Percentiles rank a stretch among this genome's conserved stretches.
phyloP scores from a whole-genome alignment of 2,113 vertebrate genomes.

The Ochotona princeps region DNA sequence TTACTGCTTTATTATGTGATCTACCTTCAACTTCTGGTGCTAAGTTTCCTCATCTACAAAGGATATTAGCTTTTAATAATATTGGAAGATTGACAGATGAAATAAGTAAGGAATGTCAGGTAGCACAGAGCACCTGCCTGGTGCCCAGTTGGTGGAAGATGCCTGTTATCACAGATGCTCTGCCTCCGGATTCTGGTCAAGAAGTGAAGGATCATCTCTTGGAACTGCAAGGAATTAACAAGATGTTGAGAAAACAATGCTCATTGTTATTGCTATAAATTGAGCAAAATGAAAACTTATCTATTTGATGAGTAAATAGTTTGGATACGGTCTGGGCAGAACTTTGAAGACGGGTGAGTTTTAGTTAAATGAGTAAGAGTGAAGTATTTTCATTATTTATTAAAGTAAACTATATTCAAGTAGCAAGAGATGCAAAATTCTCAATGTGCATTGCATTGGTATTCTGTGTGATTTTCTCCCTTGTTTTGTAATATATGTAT shows the following conservation, averaged over 20 bases:
- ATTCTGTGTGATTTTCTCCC: neutral
- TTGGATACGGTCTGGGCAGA: conserved; percentile 50
- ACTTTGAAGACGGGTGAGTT: conserved; percentile 49
- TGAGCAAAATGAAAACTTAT: neutral
- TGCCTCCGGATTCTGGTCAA: neutral
- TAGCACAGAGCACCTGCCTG: neutral
- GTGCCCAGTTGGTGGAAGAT: neutral
- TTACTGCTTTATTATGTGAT: neutral
- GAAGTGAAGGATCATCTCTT: neutral
- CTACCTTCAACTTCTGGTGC: neutral
- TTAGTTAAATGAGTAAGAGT: conserved; percentile 37
- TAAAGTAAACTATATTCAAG: conserved; percentile 53
- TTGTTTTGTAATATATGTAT: neutral
- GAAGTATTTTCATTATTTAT: conserved; percentile 30
- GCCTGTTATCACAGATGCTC: neutral
- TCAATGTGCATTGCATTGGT: neutral
- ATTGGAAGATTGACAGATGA: neutral
- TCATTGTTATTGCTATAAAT: neutral
- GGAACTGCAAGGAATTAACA: conserved; percentile 4
- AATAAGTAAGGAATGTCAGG: neutral
- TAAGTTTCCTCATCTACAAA: conserved; percentile 32
- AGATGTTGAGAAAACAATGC: conserved; percentile 36
- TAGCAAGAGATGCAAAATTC: conserved; percentile 28
- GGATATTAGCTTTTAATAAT: neutral
- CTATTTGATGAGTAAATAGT: conserved; percentile 56